Evolutionary conservation across 2,797 vertebrate genomes (phyloP).

Genomic region (Sternotherus odoratus): DNA sequence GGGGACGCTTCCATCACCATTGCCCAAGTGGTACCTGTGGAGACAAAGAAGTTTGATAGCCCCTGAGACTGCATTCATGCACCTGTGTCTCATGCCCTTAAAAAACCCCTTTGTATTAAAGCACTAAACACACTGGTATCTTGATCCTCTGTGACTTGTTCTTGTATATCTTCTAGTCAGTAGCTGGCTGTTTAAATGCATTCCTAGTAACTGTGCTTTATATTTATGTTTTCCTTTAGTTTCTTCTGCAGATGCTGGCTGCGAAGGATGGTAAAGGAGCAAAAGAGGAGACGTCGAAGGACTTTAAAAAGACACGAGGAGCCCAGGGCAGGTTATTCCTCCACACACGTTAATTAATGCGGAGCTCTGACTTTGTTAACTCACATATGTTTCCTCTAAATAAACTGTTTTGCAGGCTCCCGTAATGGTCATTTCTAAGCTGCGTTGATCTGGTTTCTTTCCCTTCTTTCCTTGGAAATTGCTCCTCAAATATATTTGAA

Average conservation of each 20-base stretch:
- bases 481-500: neutral
- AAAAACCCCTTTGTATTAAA: neutral
- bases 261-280: neutral
- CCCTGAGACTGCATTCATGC: neutral
- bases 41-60: too few species aligned
- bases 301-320: neutral
- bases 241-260: slow-evolving; percentile 9
- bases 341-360: neutral
- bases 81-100: neutral
- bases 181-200: neutral
- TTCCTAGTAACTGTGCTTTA: neutral
- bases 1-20: neutral
- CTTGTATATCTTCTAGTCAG: neutral
- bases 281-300: neutral
- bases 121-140: neutral
- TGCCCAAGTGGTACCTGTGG: neutral
- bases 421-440: neutral
- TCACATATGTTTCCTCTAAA: neutral
- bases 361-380: neutral
- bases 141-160: neutral
- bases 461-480: neutral
- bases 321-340: neutral
- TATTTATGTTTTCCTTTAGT: neutral
- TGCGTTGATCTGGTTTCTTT: neutral
- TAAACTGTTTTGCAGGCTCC: neutral